Conservation (phyloP, 1,140 invertebrate genomes). For the Drosophila bifasciata region DNA sequence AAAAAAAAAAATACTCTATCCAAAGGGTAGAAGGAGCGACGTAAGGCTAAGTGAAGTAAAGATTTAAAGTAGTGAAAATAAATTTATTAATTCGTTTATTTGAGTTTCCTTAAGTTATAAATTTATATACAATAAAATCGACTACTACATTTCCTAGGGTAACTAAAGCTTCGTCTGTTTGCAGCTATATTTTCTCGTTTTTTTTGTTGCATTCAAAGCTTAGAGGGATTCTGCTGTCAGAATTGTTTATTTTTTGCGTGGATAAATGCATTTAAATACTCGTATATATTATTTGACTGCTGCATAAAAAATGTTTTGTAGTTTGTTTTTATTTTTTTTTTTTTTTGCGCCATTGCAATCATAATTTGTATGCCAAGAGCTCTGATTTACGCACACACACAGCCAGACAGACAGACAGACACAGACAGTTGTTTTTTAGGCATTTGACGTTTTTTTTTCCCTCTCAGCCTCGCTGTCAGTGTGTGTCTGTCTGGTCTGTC, state of each 20-base stretch:
- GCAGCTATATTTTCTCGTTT: too few relatives aligned
- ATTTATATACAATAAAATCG: background rate
- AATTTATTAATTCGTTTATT: too few relatives aligned
- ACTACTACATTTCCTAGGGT: background rate
- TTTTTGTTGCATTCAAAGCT: background rate
- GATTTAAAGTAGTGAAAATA: too few relatives aligned
- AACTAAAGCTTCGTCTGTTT: background rate
- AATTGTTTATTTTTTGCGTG: slow-evolving; percentile 21
- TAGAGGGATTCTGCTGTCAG: slow-evolving; percentile 33
- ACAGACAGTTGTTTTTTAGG: slow-evolving; percentile 28
- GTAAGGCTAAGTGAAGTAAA: background rate
- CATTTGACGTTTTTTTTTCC: slow-evolving; percentile 18
- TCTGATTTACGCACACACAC: slow-evolving; percentile 39
- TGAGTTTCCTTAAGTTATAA: background rate
- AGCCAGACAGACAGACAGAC: background rate
- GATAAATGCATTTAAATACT: slow-evolving; percentile 33
- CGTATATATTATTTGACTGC: slow-evolving; percentile 20
- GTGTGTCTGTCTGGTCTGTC: background rate
- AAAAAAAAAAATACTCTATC: slow-evolving; percentile 47
- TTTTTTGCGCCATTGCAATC: slow-evolving; percentile 33
- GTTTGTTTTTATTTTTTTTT: slow-evolving; percentile 17
- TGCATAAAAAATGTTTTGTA: slow-evolving; percentile 13
- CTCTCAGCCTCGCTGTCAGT: background rate
- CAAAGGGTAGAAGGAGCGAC: background rate
- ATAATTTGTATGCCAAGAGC: slow-evolving; percentile 40